Percentiles rank a stretch among this genome's conserved stretches.
phyloP scores from a whole-genome alignment of 2,888 invertebrate genomes.

The Dusona sp. region DNA sequence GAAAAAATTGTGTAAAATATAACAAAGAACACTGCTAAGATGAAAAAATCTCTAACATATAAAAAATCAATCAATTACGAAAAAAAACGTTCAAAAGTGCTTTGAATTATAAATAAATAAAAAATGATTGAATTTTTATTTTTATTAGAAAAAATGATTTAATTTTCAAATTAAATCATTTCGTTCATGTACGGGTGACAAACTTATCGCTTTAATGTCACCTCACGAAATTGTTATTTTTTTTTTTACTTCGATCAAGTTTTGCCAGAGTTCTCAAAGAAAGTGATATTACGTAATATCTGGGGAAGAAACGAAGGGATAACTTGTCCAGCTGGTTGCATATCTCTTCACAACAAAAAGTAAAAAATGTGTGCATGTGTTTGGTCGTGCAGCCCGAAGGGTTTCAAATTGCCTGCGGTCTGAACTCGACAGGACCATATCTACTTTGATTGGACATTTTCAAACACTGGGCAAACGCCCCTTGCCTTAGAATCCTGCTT shows the following conservation, averaged over 20 bases:
- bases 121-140: too few species aligned
- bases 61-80: background rate
- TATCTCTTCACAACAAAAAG: constrained; percentile 15
- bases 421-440: constrained; percentile 31
- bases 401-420: constrained; percentile 31
- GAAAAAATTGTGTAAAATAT: background rate
- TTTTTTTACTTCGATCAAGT: background rate
- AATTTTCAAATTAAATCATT: background rate
- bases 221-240: background rate
- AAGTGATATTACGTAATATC: constrained; percentile 57
- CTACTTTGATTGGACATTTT: constrained; percentile 7
- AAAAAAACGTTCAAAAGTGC: background rate
- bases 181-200: background rate
- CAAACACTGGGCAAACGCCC: constrained; percentile 24
- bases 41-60: background rate
- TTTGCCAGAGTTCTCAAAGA: constrained; percentile 44
- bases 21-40: background rate
- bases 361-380: constrained; percentile 10
- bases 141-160: too few species aligned
- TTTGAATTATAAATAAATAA: background rate
- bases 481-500: constrained; percentile 47
- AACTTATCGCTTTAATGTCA: constrained; percentile 42
- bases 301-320: constrained; percentile 53
- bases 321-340: constrained; percentile 60
- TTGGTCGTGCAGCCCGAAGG: background rate